Evolutionary conservation across 2,113 vertebrate genomes (phyloP), one percentile per base, ranked within the genome.

Genomic region (Crotalus tigris): DNA sequence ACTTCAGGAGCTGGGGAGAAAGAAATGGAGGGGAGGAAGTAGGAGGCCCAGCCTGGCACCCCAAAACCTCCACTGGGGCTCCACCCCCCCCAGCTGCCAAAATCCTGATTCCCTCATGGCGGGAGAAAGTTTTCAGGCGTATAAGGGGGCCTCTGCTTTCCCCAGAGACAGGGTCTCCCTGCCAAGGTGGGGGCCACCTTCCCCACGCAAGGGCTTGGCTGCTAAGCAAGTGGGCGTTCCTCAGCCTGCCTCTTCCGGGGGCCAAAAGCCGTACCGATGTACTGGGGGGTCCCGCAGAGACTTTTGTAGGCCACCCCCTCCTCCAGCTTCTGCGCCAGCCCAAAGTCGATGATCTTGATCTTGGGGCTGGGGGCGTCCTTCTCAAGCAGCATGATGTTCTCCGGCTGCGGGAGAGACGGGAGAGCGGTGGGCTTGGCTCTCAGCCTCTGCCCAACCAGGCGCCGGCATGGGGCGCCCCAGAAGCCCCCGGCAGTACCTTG

Each of bases 261-360:
- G 46, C 46, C 29, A 4, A 24, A 33, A 10, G 49, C 13, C 96
- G 92, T 93, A 99, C 98, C 98, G 0, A 99, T 98, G 94, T 99
- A 99, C 95, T 99, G 98, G 0, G 98, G 98, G 3, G 98, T 99
- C 58, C 98, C 98, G 2, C 97, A 97, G 75, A 98, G 95, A 95
- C 97, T 98, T 91, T 75, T 98, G 96, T 97, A 98, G 93, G 97
- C 96, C 93, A 94, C 93, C 1, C 97, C 98, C 0, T 96, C 97
- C 1, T 94, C 53, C 75, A 98, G 97, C 90, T 54, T 95, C 87
- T 98, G 97, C 2, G 98, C 97, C 93, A 98, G 95, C 87, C 98
- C 97, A 0, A 98, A 98, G 94, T 98, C 98, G 0, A 98, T 98
- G 88, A 98, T 98, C 96, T 98, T 98, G 96, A 98, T 97, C 58